These are phyloP conservation scores for Myotis myotis DNA, from an alignment of 2,797 vertebrate species.

Conservation along the genomic window DNA sequence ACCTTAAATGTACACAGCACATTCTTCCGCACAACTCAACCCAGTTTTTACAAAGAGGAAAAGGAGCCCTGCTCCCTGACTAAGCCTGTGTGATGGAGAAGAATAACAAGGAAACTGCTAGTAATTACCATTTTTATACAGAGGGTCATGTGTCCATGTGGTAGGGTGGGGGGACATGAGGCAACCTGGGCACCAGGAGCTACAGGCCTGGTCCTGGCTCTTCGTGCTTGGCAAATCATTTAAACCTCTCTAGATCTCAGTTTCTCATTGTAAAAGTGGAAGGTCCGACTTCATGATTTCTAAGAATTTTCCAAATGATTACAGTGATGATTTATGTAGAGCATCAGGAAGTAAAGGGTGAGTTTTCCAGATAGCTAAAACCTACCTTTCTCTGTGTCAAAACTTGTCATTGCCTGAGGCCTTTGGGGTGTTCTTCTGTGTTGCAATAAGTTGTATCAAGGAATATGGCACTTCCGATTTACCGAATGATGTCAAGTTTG, in stretches of 20 bases:
- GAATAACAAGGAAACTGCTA: neutral
- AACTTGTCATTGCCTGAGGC: neutral
- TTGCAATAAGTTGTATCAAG: neutral
- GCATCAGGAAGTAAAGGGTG: neutral
- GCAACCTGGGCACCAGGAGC: neutral
- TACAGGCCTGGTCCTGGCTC: neutral
- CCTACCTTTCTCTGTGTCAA: neutral
- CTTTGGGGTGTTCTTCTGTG: neutral
- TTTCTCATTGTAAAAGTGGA: neutral
- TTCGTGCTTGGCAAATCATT: neutral
- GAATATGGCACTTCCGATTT: neutral
- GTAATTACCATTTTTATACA: neutral
- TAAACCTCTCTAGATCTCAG: neutral
- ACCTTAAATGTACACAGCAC: neutral
- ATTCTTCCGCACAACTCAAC: neutral
- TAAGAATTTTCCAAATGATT: slow-evolving; percentile 28
- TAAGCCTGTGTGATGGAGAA: neutral
- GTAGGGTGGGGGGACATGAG: neutral
- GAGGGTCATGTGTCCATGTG: neutral
- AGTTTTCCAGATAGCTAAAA: slow-evolving; percentile 41
- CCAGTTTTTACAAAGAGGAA: neutral
- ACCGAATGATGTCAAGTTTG: neutral
- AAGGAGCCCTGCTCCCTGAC: neutral
- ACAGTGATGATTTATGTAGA: neutral
- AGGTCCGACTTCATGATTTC: neutral